Base-by-base conservation (phyloP, 2,797 vertebrate species). In the Chloroceryle amazona region DNA sequence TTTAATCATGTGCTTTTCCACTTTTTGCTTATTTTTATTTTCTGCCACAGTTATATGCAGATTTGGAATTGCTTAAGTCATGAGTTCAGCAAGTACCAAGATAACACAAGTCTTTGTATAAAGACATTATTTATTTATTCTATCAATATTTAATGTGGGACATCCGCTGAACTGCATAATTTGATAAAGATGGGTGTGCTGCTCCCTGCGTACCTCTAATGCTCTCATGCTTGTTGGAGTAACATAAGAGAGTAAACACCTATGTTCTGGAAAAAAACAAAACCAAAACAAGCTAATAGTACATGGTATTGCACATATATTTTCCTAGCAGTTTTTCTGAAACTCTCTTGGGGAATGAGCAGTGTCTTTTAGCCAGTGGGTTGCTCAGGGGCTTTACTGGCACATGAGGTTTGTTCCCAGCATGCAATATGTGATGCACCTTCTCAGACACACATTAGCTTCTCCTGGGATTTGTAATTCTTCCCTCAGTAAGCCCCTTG, bases 81-180 rank as follows among this genome's bases (percentile, higher is more conserved):
- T 96, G 97, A 98, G 97, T 96, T 98, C 96, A 82, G 97, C 96
- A 3, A 97, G 91, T 92, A 97, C 95, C 44, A 98, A 98, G 94
- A 97, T 98, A 97, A 51, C 44, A 17, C 54, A 90, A 73, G 73
- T 63, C 71, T 92, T 84, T 85, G 26, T 83, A 72, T 39, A 94
- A 86, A 66, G 58, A 41, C 21, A 16, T 81, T 88, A 54, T 80
- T 81, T 84, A 76, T 93, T 81, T 84, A 76, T 93, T 87, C 42
- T 57, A 81, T 81, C 31, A 92, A 81, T 92, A 55, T 92, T 95
- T 96, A 68, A 94, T 46, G 60, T 61, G 25, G 57, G 88, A 49
- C 28, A 91, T 55, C 49, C 42, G 72, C 10, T 79, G 54, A 83
- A 79, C 72, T 72, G 75, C 79, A 73, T 79, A 62, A 89, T 92